phyloP scores from a whole-genome alignment of 2,113 vertebrate species.

The Albula goreensis region DNA sequence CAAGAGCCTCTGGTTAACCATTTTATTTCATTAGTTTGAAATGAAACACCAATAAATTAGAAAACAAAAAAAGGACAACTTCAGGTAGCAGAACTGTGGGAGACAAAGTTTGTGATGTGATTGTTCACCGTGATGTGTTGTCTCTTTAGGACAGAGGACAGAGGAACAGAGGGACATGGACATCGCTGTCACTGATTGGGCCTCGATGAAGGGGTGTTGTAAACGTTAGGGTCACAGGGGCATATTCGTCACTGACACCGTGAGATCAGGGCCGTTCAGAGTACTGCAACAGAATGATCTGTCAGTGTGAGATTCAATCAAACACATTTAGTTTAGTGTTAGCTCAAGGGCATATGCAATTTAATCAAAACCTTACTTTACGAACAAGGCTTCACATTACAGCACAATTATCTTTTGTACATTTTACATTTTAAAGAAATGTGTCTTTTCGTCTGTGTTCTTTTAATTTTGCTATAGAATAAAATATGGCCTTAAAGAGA shows the following conservation, averaged over 20 bases:
- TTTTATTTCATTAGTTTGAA: background rate
- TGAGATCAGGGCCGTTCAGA: background rate
- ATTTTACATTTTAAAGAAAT: too few species aligned
- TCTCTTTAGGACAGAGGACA: background rate
- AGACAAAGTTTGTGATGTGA: background rate
- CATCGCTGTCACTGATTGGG: background rate
- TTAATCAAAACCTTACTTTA: too few species aligned
- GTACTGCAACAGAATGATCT: background rate
- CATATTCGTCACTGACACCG: too few species aligned
- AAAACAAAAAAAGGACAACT: background rate
- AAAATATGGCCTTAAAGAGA: too few species aligned
- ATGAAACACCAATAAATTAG: slow-evolving; percentile 5
- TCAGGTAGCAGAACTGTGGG: background rate
- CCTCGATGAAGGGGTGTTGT: slow-evolving; percentile 6
- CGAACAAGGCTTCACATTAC: too few species aligned
- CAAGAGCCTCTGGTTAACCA: background rate
- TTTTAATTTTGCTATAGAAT: too few species aligned
- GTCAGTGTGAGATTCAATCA: too few species aligned
- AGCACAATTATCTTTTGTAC: too few species aligned
- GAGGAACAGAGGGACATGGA: background rate
- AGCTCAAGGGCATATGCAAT: too few species aligned
- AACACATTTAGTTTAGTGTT: too few species aligned
- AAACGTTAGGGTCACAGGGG: background rate
- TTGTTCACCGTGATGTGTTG: background rate
- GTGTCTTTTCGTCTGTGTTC: too few species aligned